Evolutionary conservation across 2,797 vertebrate genomes (phyloP).

Genomic region (Sebastes ruberrimus): DNA sequence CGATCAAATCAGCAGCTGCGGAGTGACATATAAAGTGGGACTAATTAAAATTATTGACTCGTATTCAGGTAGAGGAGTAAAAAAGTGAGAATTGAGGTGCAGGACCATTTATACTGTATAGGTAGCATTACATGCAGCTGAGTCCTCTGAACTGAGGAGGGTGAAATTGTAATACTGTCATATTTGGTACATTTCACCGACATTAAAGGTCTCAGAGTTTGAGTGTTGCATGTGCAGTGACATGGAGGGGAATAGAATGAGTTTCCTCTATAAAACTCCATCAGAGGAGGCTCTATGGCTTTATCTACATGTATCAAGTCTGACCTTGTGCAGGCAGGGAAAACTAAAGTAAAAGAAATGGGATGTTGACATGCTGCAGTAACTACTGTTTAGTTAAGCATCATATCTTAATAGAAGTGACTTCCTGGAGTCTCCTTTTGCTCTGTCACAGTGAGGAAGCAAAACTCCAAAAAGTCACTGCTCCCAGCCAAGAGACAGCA

Average conservation of each 20-base stretch:
- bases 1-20: neutral
- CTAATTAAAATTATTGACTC: neutral
- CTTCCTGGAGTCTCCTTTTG: neutral
- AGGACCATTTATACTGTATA: neutral
- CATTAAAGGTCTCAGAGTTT: neutral
- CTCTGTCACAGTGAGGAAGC: neutral
- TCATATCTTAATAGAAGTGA: neutral
- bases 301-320: neutral
- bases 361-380: neutral
- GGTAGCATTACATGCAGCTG: neutral
- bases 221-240: neutral
- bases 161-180: neutral
- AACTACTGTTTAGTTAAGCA: neutral
- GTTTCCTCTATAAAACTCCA: neutral
- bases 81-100: neutral
- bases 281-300: neutral
- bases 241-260: neutral
- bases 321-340: neutral
- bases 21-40: neutral
- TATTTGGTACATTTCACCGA: neutral
- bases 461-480: neutral
- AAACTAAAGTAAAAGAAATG: neutral
- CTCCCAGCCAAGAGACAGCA: neutral
- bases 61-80: neutral
- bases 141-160: neutral